Evolutionary conservation across 2,888 invertebrate species (phyloP), one percentile per base, ranked within the genome.

Genomic region (Xanthorhoe spadicearia): DNA sequence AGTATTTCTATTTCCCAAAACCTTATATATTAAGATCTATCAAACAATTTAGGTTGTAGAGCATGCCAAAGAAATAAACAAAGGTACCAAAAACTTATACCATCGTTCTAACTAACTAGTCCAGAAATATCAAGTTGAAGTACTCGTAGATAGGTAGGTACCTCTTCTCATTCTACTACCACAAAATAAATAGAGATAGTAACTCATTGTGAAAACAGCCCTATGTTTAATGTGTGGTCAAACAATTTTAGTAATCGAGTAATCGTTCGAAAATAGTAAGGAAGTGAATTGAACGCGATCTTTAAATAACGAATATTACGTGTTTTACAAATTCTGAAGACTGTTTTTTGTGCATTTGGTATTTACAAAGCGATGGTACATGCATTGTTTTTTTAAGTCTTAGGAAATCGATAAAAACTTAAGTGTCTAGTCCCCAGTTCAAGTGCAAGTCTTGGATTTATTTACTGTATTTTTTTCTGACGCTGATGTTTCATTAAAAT

Each of bases 241-340:
- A 51, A 65, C 60, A 60, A 60, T 56, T 59, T 51, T 56, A 15
- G 54, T 60, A 28, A 64, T 60, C 59, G 49, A 38, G 32, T 60
- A 64, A 64, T 67, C 54, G 52, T 3, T 52, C 13, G 50, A 63
- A 48, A 52, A 56, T 55, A 52, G 63, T 61, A 59, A 70, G 68
- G 70, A 68, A 70, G 50, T 46, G 38, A 68, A 70, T 23, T 43
- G n/a, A n/a, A 51, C 15, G 57, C 35, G 60, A 52, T 51, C 43
- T 46, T 55, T 19, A 50, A 58, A 58, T 56, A 61, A 58, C 55
- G 61, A 52, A 61, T 43, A 51, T 61, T 52, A 66, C 56, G 63
- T 63, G 43, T 13, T 57, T 23, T 61, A 58, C 54, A 9, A 53
- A 53, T 65, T 59, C 28, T 51, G n/a, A n/a, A n/a, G n/a, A 28